phyloP scores from a whole-genome alignment of 2,113 vertebrate species.

The Elanoides forficatus region DNA sequence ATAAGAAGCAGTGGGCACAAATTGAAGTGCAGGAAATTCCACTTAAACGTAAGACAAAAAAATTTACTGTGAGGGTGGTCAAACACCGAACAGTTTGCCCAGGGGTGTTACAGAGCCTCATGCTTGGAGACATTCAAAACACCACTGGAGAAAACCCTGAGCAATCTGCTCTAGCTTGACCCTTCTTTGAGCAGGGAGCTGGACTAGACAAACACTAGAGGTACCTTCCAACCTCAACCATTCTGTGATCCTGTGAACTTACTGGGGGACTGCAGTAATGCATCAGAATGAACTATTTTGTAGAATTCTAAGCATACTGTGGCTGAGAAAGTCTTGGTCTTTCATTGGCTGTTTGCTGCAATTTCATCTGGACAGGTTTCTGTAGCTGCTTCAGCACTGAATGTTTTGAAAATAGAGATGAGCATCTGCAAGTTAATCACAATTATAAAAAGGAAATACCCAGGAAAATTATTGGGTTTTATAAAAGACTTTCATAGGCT shows the following conservation, averaged over 20 bases:
- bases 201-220: not conserved
- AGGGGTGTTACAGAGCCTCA: not conserved
- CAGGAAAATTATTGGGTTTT: not conserved
- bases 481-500: not conserved
- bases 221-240: not conserved
- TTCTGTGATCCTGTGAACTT: not conserved
- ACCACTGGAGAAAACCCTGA: not conserved
- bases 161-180: not conserved
- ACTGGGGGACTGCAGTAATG: not conserved
- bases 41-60: not conserved
- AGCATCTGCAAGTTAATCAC: not conserved
- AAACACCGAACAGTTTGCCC: not conserved
- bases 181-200: not conserved
- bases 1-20: not conserved
- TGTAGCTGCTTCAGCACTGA: not conserved
- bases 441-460: not conserved
- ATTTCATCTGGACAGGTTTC: not conserved
- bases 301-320: not conserved
- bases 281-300: not conserved
- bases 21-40: not conserved
- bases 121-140: not conserved
- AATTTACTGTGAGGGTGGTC: not conserved
- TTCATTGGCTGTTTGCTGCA: not conserved
- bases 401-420: not conserved
- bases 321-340: not conserved